Conservation (phyloP, 2,113 vertebrate genomes). For the Mirza zaza region DNA sequence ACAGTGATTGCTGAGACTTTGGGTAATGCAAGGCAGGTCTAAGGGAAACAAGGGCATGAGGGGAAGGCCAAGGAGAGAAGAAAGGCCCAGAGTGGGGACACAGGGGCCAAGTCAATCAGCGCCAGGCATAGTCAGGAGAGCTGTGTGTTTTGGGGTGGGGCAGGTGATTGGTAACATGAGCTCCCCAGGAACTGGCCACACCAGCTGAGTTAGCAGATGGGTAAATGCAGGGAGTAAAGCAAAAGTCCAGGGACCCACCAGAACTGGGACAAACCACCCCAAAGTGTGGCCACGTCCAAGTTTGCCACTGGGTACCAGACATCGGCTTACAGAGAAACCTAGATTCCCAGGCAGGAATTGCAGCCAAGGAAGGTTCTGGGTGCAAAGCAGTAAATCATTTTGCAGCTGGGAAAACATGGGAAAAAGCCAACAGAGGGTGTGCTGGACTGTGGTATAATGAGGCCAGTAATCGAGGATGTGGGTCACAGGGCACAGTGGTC, state of each 20-base stretch:
- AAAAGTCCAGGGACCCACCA: not conserved
- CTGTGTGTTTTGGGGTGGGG: not conserved
- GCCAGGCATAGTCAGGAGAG: not conserved
- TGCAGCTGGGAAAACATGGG: fast-evolving
- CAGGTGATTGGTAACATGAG: not conserved
- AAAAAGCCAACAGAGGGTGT: not conserved
- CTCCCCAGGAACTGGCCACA: not conserved
- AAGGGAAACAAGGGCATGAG: not conserved
- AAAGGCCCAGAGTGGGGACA: not conserved
- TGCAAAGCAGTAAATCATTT: not conserved
- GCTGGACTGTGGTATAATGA: not conserved
- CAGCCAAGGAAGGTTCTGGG: fast-evolving
- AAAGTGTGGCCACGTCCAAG: not conserved
- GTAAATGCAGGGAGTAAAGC: not conserved
- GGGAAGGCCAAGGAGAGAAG: not conserved
- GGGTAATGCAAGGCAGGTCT: not conserved
- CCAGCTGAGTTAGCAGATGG: not conserved
- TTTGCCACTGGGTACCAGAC: fast-evolving
- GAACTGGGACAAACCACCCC: not conserved
- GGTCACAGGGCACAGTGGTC: not conserved
- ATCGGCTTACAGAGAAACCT: not conserved
- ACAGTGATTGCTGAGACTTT: not conserved
- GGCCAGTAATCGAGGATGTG: not conserved
- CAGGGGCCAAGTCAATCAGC: not conserved
- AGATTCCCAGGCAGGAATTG: not conserved